Evolutionary conservation across 2,797 vertebrate species (phyloP), one percentile per base, ranked within the genome.

Genomic region (Danionella dracula): DNA sequence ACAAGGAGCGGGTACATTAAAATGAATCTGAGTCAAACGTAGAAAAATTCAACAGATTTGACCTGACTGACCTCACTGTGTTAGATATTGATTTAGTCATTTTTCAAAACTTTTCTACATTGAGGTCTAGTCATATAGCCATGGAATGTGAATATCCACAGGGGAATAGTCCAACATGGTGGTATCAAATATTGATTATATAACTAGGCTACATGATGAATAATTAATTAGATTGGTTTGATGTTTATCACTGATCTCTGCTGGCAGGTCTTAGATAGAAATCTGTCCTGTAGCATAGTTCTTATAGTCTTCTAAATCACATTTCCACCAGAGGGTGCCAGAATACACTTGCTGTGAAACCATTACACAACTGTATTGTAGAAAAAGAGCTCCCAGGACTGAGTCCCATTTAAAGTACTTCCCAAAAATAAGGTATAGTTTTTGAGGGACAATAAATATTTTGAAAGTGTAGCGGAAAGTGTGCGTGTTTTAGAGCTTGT

Each of bases 311-410:
- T 12, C 67, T 38, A 71, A 41, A 42, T 63, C 48, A 32, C 35
- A 38, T 74, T 69, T 59, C 87, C 89, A 89, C 88, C 84, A 89
- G 87, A 85, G 89, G 86, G 87, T 83, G 81, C 79, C 41, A 58
- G 49, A 65, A 53, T 32, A 44, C 66, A 19, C 62, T 45, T 4
- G 12, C 81, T 77, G 79, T 48, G 76, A 84, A 85, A 84, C 81
- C 67, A 79, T 66, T 70, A 68, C 55, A 38, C 57, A 64, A 49
- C 66, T 51, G 40, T 50, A 74, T 63, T 58, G 62, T 44, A 48
- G 50, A 56, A 4, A 32, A 17, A 19, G 16, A 54, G 29, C 5
- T 70, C 31, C 64, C 41, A 74, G 60, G n/a, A n/a, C n/a, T n/a
- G n/a, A n/a, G n/a, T n/a, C n/a, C n/a, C n/a, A n/a, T n/a, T n/a